Conservation (phyloP, 2,113 vertebrate genomes). For the Bostrychus sinensis region DNA sequence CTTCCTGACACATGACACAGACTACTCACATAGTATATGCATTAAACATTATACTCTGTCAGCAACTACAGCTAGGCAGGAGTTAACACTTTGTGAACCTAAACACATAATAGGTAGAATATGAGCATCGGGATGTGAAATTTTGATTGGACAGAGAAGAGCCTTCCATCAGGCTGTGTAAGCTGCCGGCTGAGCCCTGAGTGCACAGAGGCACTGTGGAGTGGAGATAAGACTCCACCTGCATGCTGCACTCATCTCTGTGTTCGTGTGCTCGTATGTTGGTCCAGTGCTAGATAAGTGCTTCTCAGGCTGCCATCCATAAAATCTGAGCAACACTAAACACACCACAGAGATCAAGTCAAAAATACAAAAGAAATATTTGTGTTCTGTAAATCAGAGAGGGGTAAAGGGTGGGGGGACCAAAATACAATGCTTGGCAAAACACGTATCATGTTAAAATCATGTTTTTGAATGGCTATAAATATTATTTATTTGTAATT, state of each 20-base stretch:
- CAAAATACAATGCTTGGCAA: not conserved
- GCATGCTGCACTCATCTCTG: conserved; percentile 46
- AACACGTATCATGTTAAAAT: not conserved
- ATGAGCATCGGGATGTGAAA: not conserved
- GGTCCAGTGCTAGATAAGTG: conserved; percentile 47
- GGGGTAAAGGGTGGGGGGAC: not conserved
- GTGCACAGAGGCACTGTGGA: conserved; percentile 45
- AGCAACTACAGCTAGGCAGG: conserved; percentile 1
- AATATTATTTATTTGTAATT: too few species aligned
- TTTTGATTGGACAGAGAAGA: conserved; percentile 29
- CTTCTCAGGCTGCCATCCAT: conserved; percentile 39
- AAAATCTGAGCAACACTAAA: conserved; percentile 42
- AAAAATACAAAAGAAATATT: conserved; percentile 28
- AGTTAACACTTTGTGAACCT: conserved; percentile 13
- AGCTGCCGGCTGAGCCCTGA: conserved; percentile 48
- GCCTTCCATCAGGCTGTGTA: conserved; percentile 17
- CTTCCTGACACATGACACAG: too few species aligned
- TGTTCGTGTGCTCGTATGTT: conserved; percentile 27
- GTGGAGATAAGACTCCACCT: conserved; percentile 69
- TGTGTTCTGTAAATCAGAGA: not conserved
- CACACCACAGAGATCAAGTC: conserved; percentile 39
- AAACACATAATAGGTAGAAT: conserved; percentile 13
- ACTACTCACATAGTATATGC: not conserved
- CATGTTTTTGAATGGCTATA: too few species aligned
- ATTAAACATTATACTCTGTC: not conserved